phyloP scores from a whole-genome alignment of 2,113 vertebrate genomes.

The Brachyhypopomus occidentalis region DNA sequence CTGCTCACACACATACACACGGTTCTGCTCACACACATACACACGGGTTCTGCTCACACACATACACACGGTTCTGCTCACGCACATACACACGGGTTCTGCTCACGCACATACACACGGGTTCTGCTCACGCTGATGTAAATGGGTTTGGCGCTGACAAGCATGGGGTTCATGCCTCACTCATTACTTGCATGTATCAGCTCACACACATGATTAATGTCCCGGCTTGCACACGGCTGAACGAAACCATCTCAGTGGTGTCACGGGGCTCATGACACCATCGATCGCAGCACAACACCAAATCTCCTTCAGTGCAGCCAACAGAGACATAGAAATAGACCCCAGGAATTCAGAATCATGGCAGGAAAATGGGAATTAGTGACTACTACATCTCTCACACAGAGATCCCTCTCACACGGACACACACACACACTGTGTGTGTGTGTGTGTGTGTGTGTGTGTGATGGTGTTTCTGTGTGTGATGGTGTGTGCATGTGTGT shows the following conservation, averaged over 20 bases:
- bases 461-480: no score
- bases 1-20: slow-evolving; percentile 24
- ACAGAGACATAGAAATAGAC: slow-evolving; percentile 23
- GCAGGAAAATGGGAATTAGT: slow-evolving; percentile 63
- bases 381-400: slow-evolving; percentile 53
- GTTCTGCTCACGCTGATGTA: neutral
- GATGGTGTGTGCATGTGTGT: no score
- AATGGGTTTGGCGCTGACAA: slow-evolving; percentile 12
- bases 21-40: slow-evolving; percentile 8
- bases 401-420: no score
- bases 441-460: no score
- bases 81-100: slow-evolving; percentile 14
- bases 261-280: slow-evolving; percentile 41
- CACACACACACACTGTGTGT: neutral
- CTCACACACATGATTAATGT: slow-evolving; percentile 66
- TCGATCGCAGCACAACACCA: slow-evolving; percentile 52
- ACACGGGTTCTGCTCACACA: slow-evolving; percentile 14
- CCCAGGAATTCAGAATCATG: slow-evolving; percentile 58
- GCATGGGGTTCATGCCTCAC: slow-evolving; percentile 49
- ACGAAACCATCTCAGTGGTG: slow-evolving; percentile 55
- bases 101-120: slow-evolving; percentile 25
- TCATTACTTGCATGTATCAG: slow-evolving; percentile 61
- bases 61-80: slow-evolving; percentile 18
- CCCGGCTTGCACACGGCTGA: slow-evolving; percentile 42
- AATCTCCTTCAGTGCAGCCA: slow-evolving; percentile 30